A percentile compares a stretch with the other conserved stretches of the same genome.
Conservation (phyloP, 2,888 invertebrate genomes). For the Blastobasis adustella region DNA sequence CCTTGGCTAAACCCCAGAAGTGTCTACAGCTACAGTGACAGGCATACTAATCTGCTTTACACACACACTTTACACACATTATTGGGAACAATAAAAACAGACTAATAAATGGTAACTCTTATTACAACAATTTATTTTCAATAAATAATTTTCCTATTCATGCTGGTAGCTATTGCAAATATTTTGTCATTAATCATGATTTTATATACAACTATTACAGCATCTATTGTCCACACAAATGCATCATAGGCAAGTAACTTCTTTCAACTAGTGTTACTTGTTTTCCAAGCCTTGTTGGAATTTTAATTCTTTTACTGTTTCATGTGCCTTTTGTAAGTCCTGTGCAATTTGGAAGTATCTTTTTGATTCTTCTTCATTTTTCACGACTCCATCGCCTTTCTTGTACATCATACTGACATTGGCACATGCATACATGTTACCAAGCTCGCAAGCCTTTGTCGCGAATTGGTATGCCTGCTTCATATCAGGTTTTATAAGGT, state of each 20-base stretch:
- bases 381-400: conserved; percentile 87
- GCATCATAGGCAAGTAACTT: too few relatives aligned
- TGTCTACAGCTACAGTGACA: too few relatives aligned
- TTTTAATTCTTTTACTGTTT: conserved; percentile 65
- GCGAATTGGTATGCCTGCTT: conserved; percentile 86
- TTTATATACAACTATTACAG: too few relatives aligned
- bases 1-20: too few relatives aligned
- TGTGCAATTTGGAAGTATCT: conserved; percentile 82
- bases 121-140: too few relatives aligned
- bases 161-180: not conserved
- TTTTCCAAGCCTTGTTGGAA: conserved; percentile 74
- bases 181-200: too few relatives aligned
- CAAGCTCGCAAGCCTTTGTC: conserved; percentile 86
- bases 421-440: conserved; percentile 91
- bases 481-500: conserved; percentile 78
- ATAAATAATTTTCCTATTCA: not conserved
- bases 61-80: too few relatives aligned
- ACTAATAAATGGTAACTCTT: too few relatives aligned
- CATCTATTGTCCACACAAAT: too few relatives aligned
- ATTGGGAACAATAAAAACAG: too few relatives aligned
- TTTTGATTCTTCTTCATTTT: conserved; percentile 81
- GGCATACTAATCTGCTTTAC: too few relatives aligned
- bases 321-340: conserved; percentile 80
- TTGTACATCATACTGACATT: conserved; percentile 92
- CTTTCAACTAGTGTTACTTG: conserved; percentile 18